These are phyloP conservation scores for Mobula birostris DNA, from an alignment of 2,113 vertebrate genomes.

Conservation along the genomic window DNA sequence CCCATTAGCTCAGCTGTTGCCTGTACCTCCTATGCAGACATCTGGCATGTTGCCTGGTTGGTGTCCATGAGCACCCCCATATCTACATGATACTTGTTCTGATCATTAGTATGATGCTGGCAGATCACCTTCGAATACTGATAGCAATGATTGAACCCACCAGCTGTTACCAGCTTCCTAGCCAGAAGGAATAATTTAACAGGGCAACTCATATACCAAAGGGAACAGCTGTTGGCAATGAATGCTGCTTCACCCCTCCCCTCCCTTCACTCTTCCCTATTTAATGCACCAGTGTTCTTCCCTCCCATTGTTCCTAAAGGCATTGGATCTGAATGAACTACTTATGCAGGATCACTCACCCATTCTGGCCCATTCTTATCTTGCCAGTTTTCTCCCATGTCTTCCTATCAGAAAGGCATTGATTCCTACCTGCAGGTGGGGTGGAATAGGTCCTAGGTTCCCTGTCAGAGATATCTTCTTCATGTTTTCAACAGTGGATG, in stretches of 20 bases:
- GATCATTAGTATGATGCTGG: not conserved
- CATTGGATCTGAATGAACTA: too few species aligned
- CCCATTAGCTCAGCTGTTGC: not conserved
- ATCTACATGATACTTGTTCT: not conserved
- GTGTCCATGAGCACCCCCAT: not conserved
- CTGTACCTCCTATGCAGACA: not conserved
- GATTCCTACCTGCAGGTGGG: not conserved
- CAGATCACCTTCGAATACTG: not conserved
- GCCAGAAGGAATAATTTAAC: conserved; percentile 15
- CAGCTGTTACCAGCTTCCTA: conserved; percentile 3
- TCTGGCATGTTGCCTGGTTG: conserved; percentile 4
- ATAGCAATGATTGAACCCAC: not conserved
- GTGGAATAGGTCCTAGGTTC: not conserved
- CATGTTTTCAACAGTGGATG: not conserved
- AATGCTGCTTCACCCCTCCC: not conserved
- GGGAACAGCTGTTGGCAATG: not conserved
- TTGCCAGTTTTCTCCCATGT: not conserved
- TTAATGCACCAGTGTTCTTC: not conserved
- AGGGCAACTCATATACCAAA: not conserved
- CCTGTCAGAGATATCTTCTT: not conserved
- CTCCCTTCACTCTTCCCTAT: not conserved
- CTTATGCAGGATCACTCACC: not conserved
- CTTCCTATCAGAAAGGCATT: not conserved
- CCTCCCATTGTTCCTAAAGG: not conserved
- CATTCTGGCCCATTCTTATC: not conserved